These are phyloP conservation scores for Conomelus anceps DNA, from an alignment of 2,888 invertebrate genomes.

Conservation along the genomic window DNA sequence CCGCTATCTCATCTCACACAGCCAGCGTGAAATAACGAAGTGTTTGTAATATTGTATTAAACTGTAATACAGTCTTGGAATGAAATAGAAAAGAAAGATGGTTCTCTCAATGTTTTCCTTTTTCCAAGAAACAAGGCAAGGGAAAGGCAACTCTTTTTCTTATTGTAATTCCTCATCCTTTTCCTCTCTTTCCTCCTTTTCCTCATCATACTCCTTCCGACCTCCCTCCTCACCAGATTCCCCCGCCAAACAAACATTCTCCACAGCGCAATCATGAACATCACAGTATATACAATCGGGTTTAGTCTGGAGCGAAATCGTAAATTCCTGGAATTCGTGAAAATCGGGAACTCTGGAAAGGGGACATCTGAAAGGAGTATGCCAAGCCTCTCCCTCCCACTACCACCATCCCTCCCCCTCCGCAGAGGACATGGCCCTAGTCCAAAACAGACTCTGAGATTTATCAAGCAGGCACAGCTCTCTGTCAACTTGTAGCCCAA, in stretches of 20 bases:
- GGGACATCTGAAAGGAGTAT: constrained; percentile 1
- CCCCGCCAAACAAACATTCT: neutral
- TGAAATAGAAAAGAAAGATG: neutral
- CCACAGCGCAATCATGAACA: neutral
- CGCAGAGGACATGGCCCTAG: constrained; percentile 6
- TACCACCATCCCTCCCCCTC: constrained; percentile 25
- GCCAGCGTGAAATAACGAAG: neutral
- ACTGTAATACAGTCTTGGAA: neutral
- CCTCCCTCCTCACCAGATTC: too few relatives aligned
- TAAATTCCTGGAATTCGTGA: neutral
- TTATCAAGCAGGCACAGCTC: neutral
- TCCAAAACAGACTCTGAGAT: constrained; percentile 9
- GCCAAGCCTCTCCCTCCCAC: constrained; percentile 16
- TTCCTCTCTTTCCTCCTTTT: neutral
- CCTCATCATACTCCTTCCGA: neutral
- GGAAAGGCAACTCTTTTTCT: neutral
- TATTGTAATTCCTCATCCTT: neutral
- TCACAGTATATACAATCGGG: neutral
- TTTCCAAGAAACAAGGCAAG: neutral
- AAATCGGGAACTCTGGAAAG: neutral
- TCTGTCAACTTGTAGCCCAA: constrained; percentile 8
- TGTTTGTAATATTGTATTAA: neutral
- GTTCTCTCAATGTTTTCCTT: neutral
- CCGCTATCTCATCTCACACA: neutral
- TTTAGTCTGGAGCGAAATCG: neutral